These are phyloP conservation scores for Xylophagus ater DNA, from an alignment of 2,888 invertebrate genomes.

Conservation along the genomic window DNA sequence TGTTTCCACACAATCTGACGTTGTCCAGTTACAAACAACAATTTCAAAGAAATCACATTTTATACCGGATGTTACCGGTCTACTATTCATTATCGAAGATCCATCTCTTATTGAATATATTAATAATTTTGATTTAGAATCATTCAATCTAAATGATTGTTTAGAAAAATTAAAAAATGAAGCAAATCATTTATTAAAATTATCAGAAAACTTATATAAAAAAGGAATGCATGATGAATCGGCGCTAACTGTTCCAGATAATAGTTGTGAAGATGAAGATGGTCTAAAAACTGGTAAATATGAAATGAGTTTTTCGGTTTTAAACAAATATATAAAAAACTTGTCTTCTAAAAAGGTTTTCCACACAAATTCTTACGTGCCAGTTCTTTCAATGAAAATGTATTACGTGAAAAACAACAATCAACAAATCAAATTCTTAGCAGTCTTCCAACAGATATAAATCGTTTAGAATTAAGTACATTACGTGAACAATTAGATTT, in stretches of 20 bases:
- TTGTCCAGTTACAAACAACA: conserved; percentile 7
- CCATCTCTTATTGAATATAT: conserved; percentile 47
- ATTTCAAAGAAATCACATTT: conserved; percentile 51
- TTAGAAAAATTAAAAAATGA: conserved; percentile 55
- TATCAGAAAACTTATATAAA: conserved; percentile 40
- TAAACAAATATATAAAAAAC: no score
- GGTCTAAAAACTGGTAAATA: conserved; percentile 21
- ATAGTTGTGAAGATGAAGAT: conserved; percentile 25
- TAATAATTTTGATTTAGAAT: conserved; percentile 38
- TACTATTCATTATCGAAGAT: conserved; percentile 50
- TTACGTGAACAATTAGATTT: conserved; percentile 36
- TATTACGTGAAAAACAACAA: conserved; percentile 13
- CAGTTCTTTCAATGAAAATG: conserved; percentile 33
- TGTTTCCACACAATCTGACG: conserved; percentile 9
- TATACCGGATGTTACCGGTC: conserved; percentile 54
- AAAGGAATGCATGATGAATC: conserved; percentile 19
- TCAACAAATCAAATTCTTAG: conserved; percentile 17
- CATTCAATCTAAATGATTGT: conserved; percentile 54
- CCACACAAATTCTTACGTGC: conserved; percentile 28
- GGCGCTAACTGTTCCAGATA: conserved; percentile 21
- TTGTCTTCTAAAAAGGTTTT: no score
- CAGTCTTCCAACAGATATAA: conserved; percentile 32
- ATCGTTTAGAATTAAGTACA: conserved; percentile 36
- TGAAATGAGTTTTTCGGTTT: no score
- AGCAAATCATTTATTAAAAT: conserved; percentile 55